Percentiles rank a stretch among this genome's conserved stretches.
phyloP scores from a whole-genome alignment of 2,797 vertebrate species.

The Falco naumanni region DNA sequence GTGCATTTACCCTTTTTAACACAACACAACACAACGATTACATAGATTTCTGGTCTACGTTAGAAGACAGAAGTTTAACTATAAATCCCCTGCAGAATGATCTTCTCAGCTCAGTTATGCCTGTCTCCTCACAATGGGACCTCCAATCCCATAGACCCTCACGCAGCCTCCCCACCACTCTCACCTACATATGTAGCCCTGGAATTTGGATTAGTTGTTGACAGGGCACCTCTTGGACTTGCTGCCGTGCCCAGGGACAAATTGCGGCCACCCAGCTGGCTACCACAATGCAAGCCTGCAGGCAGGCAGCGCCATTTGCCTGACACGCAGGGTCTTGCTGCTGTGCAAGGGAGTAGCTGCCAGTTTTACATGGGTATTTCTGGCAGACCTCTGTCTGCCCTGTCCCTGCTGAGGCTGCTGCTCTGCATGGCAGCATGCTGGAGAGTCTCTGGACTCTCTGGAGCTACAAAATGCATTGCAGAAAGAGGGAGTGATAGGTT shows the following conservation, averaged over 20 bases:
- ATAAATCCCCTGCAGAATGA: background rate
- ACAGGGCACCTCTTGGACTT: background rate
- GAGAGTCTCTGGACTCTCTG: background rate
- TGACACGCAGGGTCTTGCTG: background rate
- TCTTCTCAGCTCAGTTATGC: background rate
- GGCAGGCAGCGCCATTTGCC: rapidly evolving
- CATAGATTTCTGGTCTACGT: background rate
- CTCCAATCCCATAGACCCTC: background rate
- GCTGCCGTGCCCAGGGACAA: background rate
- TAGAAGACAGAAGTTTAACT: background rate
- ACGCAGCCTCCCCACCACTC: rapidly evolving
- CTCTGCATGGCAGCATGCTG: rapidly evolving
- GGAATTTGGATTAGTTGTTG: background rate
- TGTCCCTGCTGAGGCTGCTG: background rate
- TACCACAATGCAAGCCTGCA: background rate
- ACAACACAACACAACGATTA: background rate
- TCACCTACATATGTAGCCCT: background rate
- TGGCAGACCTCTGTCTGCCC: background rate
- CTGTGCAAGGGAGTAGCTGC: background rate
- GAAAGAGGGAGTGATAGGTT: rapidly evolving
- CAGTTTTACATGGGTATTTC: rapidly evolving
- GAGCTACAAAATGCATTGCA: background rate
- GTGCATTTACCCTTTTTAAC: background rate
- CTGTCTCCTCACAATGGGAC: background rate
- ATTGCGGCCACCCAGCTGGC: background rate